A percentile compares a stretch with the other conserved stretches of the same genome.
Evolutionary conservation across 2,888 invertebrate species (phyloP).

Genomic region (Synergus itoensis): DNA sequence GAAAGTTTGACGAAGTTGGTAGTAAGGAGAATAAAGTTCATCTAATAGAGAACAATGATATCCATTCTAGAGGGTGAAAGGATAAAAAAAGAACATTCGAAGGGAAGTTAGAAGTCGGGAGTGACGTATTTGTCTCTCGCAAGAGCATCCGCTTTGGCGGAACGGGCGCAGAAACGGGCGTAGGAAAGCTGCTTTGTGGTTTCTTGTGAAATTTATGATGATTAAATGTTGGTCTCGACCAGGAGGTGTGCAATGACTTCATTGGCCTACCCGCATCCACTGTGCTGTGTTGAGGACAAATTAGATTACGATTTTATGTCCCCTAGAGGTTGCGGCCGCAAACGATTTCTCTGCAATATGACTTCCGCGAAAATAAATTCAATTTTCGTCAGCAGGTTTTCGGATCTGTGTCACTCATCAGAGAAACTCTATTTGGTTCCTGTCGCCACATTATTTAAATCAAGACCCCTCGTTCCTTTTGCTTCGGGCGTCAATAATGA

Average conservation of each 20-base stretch:
- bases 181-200: constrained; percentile 71
- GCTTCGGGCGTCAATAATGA: constrained; percentile 8
- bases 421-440: constrained; percentile 9
- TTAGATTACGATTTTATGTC: constrained; percentile 73
- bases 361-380: constrained; percentile 41
- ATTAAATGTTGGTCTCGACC: constrained; percentile 71
- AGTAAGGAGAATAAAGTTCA: not conserved
- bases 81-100: constrained; percentile 1
- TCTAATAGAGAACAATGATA: constrained; percentile 27
- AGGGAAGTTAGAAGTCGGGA: constrained; percentile 47
- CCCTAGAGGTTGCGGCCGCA: constrained; percentile 52
- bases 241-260: constrained; percentile 69
- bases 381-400: constrained; percentile 21
- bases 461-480: not conserved
- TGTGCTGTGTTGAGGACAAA: constrained; percentile 66
- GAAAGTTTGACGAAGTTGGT: not conserved
- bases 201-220: constrained; percentile 76
- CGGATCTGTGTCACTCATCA: constrained; percentile 23
- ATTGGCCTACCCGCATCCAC: constrained; percentile 66
- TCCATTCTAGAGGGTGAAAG: not conserved
- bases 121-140: constrained; percentile 52
- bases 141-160: constrained; percentile 47
- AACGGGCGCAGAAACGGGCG: constrained; percentile 50
- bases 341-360: constrained; percentile 43
- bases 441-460: not conserved